Evolutionary conservation across 2,888 invertebrate species (phyloP), one percentile per base, ranked within the genome.

Genomic region (Meteorus cinctellus): DNA sequence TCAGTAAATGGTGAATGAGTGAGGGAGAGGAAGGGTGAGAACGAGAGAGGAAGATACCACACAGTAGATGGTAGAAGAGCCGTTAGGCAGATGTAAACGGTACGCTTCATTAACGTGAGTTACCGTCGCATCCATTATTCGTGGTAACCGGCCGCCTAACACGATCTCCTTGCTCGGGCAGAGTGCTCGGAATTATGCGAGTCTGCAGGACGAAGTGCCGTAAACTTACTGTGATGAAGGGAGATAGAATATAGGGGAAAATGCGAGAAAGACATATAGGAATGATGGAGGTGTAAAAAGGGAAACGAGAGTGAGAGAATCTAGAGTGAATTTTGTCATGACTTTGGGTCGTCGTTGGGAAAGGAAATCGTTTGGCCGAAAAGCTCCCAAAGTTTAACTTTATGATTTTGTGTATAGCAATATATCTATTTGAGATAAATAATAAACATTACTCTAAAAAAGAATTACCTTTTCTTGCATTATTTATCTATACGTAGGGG

Each of bases 91-190:
- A 85, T 84, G 85, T 85, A 85, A 85, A 85, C 83, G 85, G 85
- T 80, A 82, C 82, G 85, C 84, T 85, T 85, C 85, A 85, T 85
- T 85, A 85, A 84, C 84, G 84, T 83, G 84, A 85, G 85, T 85
- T 85, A 85, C 85, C 81, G 84, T 84, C 85, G 78, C 85, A 85
- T 85, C 84, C 82, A 85, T 85, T 85, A 85, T 85, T 85, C 85
- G 81, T 79, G 81, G 84, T 83, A 85, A 84, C 82, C 82, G 78
- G 82, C 80, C 81, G 78, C 78, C 79, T 78, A 80, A 79, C 78
- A 76, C 78, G 77, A 78, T 79, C 79, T 75, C 62, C 74, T 65
- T 48, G 65, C 62, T 34, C 8, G 71, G 66, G 77, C 5, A 71
- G 67, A 72, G 72, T 78, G 77, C 74, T 78, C 71, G 73, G 78